Percentiles rank a stretch among this genome's conserved stretches.
These are phyloP conservation scores for Blera fallax DNA, from an alignment of 2,888 invertebrate genomes.

Conservation along the genomic window DNA sequence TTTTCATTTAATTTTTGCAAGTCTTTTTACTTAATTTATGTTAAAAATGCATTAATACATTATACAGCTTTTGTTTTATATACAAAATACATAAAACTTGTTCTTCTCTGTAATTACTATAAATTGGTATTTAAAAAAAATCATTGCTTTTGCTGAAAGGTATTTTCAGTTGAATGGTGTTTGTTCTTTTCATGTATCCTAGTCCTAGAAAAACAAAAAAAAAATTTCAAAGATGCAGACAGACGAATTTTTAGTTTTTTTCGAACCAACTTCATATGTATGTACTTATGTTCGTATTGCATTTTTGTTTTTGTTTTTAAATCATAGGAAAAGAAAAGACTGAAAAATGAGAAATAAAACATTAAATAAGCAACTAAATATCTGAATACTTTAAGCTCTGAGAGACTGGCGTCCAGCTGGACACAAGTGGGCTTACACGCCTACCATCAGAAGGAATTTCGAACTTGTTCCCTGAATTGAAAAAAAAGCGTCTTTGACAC, in stretches of 20 bases:
- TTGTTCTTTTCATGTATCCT: background rate
- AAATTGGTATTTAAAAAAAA: slow-evolving; percentile 31
- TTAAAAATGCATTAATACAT: slow-evolving; percentile 35
- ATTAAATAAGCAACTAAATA: too few species aligned
- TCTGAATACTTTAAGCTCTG: too few species aligned
- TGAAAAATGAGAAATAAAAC: too few species aligned
- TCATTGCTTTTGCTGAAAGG: slow-evolving; percentile 49
- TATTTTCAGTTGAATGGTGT: slow-evolving; percentile 25
- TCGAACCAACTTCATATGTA: background rate
- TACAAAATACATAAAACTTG: slow-evolving; percentile 50
- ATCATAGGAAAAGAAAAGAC: too few species aligned
- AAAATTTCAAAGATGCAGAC: background rate
- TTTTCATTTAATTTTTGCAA: background rate
- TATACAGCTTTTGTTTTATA: slow-evolving; percentile 37
- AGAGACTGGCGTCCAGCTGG: too few species aligned
- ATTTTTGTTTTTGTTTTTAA: too few species aligned
- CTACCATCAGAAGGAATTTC: too few species aligned
- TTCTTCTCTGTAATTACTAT: slow-evolving; percentile 17
- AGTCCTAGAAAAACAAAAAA: background rate
- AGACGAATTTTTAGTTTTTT: background rate
- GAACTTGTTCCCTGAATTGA: too few species aligned
- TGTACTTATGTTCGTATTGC: too few species aligned
- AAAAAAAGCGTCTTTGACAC: too few species aligned
- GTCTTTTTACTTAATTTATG: background rate
- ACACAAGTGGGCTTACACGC: too few species aligned